These are phyloP conservation scores for Mobula hypostoma DNA, from an alignment of 2,113 vertebrate genomes.

Conservation along the genomic window DNA sequence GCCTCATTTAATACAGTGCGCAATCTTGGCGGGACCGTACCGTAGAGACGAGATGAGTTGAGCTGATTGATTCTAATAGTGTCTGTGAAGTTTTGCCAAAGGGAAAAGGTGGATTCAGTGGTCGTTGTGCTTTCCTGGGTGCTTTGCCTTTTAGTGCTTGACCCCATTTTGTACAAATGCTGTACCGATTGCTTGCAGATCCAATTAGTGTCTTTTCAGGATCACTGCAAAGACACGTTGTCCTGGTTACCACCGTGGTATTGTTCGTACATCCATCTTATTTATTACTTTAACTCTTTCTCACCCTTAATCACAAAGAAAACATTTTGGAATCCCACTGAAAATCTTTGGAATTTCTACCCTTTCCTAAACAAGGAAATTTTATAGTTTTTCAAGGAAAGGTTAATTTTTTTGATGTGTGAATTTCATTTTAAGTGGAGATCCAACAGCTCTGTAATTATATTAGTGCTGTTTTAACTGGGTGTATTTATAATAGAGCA, in stretches of 20 bases:
- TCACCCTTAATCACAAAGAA: not conserved
- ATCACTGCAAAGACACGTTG: not conserved
- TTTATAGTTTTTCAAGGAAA: not conserved
- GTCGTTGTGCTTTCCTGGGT: not conserved
- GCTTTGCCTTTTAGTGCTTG: not conserved
- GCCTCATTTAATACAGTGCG: not conserved
- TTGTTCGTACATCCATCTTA: constrained; percentile 14
- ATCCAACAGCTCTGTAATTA: not conserved
- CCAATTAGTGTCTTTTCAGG: constrained; percentile 9
- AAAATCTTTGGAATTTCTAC: not conserved
- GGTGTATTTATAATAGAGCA: not conserved
- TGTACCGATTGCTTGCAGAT: constrained; percentile 10
- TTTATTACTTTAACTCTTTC: constrained; percentile 21
- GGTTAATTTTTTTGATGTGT: not conserved
- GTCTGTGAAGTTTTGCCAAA: constrained; percentile 4
- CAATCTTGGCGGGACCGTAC: not conserved
- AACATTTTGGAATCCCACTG: not conserved
- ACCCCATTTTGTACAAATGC: constrained; percentile 10
- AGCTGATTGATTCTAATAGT: constrained; percentile 11
- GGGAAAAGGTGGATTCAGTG: not conserved
- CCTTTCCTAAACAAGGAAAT: not conserved
- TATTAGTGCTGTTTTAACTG: not conserved
- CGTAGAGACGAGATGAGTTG: not conserved
- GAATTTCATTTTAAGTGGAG: not conserved
- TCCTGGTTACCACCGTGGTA: not conserved